Base-by-base conservation (phyloP, 2,888 invertebrate genomes). In the Magallana nippona region DNA sequence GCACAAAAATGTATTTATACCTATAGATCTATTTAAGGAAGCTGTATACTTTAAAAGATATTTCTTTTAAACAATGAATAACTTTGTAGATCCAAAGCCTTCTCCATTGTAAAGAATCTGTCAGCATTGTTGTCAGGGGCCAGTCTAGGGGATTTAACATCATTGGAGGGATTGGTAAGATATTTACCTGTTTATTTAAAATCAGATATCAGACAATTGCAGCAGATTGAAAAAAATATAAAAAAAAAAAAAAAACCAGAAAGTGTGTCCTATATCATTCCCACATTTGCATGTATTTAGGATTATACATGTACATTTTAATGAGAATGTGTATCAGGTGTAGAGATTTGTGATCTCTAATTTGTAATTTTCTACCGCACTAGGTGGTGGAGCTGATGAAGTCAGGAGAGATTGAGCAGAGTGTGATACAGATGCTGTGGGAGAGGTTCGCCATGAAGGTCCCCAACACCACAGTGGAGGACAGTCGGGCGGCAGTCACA, bases 381-480 rank as follows among this genome's bases (percentile, higher is more conserved):
- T 87, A 94, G 94, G 90, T 97, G 77, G 93, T 95, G 17, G 95
- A 96, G 91, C 96, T 96, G 95, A 95, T 96, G 2, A 93, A 94
- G 79, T 95, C 95, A 57, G 96, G 95, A 5, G 95, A 95, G 71
- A 94, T 96, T 13, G 95, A 95, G 88, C 95, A 95, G 56, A 87
- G 86, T 81, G 92, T 94, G 19, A 91, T 93, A 78, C 93, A 97
- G 95, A 96, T 97, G 15, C 95, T 98, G 85, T 98, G 98, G 97
- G 97, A 98, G 94, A 96, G 96, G 78, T 97, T 97, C 92, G 96
- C 97, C 0, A 90, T 91, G 89, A 95, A 96, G 90, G 96, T 96
- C 15, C 96, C 96, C 63, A 96, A 96, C 2, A 96, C 96, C 0
- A 96, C 96, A 0, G 95, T 96, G 71, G 95, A 96, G 89, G 96